Evolutionary conservation across 1,140 invertebrate genomes (phyloP).

Genomic region (Diorhabda carinulata): DNA sequence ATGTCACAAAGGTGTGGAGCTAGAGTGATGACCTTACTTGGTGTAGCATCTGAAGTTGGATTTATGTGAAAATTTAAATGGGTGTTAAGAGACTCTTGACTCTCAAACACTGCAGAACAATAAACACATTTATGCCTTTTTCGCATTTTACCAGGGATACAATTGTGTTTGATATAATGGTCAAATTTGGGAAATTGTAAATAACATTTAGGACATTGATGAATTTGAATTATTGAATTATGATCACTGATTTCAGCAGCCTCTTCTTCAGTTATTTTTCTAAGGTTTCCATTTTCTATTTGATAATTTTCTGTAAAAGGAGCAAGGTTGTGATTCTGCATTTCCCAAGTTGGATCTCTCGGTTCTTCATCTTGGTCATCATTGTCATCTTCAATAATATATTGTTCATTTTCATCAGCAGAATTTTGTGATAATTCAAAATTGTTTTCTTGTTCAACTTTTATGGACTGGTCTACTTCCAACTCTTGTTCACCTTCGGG

Average conservation of each 20-base stretch:
- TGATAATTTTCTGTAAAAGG: conserved; percentile 25
- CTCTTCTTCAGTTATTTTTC: conserved; percentile 27
- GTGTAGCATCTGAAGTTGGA: conserved; percentile 21
- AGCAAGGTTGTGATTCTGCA: not conserved
- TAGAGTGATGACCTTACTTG: conserved; percentile 3
- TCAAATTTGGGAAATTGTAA: conserved; percentile 36
- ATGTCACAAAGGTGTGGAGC: conserved; percentile 52
- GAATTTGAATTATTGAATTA: conserved; percentile 33
- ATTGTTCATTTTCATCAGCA: too few relatives aligned
- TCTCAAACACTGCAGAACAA: conserved; percentile 50
- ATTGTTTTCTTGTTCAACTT: too few relatives aligned
- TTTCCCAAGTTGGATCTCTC: not conserved
- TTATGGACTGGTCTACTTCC: too few relatives aligned
- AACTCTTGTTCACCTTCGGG: too few relatives aligned
- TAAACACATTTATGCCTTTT: conserved; percentile 50
- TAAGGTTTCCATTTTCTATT: conserved; percentile 26
- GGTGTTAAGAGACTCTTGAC: conserved; percentile 49
- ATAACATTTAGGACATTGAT: conserved; percentile 36
- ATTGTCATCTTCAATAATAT: too few relatives aligned
- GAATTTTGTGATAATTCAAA: too few relatives aligned
- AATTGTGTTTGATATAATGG: conserved; percentile 38
- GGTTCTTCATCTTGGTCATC: too few relatives aligned
- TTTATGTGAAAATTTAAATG: conserved; percentile 53
- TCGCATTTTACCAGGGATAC: conserved; percentile 30
- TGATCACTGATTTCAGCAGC: conserved; percentile 20